Evolutionary conservation across 1,140 invertebrate species (phyloP).

Genomic region (Macrobrachium rosenbergii): DNA sequence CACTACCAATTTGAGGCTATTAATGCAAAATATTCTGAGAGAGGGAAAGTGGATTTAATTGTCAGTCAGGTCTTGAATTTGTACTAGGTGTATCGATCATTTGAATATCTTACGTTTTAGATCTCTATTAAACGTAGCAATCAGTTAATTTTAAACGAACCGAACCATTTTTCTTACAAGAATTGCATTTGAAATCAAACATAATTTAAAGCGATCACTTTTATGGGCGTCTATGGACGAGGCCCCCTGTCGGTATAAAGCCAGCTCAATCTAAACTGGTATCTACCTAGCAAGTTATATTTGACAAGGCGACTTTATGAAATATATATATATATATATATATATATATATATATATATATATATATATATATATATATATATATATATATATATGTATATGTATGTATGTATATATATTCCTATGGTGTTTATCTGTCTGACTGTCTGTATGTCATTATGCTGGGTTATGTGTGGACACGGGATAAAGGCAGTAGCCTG

Average conservation of each 20-base stretch:
- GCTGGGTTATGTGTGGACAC: too few relatives aligned
- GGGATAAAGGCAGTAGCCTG: too few relatives aligned
- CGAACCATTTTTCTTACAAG: not conserved
- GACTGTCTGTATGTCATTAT: not conserved
- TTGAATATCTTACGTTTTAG: not conserved
- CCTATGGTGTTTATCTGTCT: not conserved
- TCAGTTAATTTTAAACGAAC: too few relatives aligned
- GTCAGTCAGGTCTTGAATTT: too few relatives aligned
- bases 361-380: constrained; percentile 15
- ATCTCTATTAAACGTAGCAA: not conserved
- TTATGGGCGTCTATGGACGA: too few relatives aligned
- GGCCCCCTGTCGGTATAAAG: too few relatives aligned
- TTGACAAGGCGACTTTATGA: too few relatives aligned
- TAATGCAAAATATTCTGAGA: too few relatives aligned
- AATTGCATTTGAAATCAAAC: not conserved
- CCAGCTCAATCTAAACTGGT: too few relatives aligned
- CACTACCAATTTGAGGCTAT: not conserved
- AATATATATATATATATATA: not conserved
- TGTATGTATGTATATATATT: too few relatives aligned
- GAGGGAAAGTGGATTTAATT: not conserved
- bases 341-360: not conserved
- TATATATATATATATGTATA: not conserved
- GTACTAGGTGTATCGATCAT: not conserved
- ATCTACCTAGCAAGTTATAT: not conserved
- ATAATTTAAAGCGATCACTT: too few relatives aligned